phyloP scores from a whole-genome alignment of 2,888 invertebrate genomes.

The Meloe dianella region DNA sequence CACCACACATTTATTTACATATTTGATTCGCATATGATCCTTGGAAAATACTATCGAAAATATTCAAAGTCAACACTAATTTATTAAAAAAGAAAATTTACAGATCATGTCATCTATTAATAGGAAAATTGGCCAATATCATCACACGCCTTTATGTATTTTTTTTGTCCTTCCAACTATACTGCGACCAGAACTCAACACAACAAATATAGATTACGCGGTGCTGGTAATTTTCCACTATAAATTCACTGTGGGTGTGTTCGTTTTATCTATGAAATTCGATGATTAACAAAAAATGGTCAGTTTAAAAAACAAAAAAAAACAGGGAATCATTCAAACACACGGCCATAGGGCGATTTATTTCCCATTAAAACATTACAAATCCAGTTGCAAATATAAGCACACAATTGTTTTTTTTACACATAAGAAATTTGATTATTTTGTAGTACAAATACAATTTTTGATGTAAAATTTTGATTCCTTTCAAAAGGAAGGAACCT shows the following conservation, averaged over 20 bases:
- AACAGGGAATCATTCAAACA: constrained; percentile 15
- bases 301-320: not conserved
- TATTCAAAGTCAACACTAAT: not conserved
- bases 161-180: not conserved
- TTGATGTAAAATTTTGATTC: too few relatives aligned
- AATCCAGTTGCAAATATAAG: constrained; percentile 27
- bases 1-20: too few relatives aligned
- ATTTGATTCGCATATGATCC: too few relatives aligned
- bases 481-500: too few relatives aligned
- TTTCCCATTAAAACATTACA: constrained; percentile 31
- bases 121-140: constrained; percentile 6
- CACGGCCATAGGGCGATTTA: constrained; percentile 27
- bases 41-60: too few relatives aligned
- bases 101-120: not conserved
- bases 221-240: constrained; percentile 29
- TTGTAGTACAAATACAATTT: too few relatives aligned
- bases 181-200: too few relatives aligned
- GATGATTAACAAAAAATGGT: too few relatives aligned
- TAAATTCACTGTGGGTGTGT: constrained; percentile 5
- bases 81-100: too few relatives aligned
- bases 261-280: not conserved
- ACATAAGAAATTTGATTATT: too few relatives aligned
- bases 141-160: not conserved
- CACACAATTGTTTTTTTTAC: not conserved
- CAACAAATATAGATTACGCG: not conserved